phyloP scores from a whole-genome alignment of 2,113 vertebrate genomes.

The Salvelinus alpinus region DNA sequence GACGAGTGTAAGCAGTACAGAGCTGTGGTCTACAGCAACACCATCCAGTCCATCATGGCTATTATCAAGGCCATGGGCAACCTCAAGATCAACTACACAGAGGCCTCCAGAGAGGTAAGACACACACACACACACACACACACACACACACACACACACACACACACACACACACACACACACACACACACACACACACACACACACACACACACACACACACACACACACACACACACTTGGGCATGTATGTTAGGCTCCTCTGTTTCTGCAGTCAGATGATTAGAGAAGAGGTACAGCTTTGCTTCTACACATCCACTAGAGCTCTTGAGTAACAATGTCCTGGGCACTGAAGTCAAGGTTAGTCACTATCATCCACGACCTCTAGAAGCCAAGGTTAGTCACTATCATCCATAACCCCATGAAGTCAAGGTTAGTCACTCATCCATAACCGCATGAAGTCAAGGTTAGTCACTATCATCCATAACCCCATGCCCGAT shows the following conservation, averaged over 20 bases:
- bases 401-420: no score
- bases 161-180: slow-evolving; percentile 5
- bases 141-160: slow-evolving; percentile 5
- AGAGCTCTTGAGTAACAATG: no score
- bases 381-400: no score
- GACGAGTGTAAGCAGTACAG: slow-evolving; percentile 97
- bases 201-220: slow-evolving; percentile 1
- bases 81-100: slow-evolving; percentile 90
- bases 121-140: not conserved
- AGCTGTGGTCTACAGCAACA: slow-evolving; percentile 96
- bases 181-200: slow-evolving; percentile 2
- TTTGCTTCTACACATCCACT: no score
- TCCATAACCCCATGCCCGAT: no score
- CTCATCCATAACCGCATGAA: no score
- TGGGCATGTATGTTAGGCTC: not conserved
- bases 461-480: no score
- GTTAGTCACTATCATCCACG: no score
- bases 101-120: slow-evolving; percentile 64
- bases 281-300: no score
- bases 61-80: slow-evolving; percentile 96
- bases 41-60: slow-evolving; percentile 98
- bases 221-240: not conserved
- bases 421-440: no score
- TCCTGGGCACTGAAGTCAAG: no score
- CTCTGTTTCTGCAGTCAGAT: not conserved